Conservation (phyloP, 1,140 invertebrate species). For the Tenebrio molitor region DNA sequence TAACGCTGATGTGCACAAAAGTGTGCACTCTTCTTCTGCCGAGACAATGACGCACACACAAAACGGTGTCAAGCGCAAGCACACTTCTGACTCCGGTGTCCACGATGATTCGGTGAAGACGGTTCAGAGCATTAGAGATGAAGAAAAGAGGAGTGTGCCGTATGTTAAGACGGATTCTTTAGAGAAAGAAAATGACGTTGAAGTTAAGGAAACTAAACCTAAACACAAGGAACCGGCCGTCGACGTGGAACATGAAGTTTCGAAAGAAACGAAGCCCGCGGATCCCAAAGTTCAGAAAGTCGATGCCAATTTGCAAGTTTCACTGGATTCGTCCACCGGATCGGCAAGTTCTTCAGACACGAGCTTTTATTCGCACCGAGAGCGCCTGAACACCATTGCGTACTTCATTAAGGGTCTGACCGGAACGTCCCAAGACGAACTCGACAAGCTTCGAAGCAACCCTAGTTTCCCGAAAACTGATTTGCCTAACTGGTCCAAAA, state of each 20-base stretch:
- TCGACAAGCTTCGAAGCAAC: constrained; percentile 1
- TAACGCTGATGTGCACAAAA: not conserved
- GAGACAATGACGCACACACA: no score
- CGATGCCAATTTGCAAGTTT: not conserved
- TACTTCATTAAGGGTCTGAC: constrained; percentile 7
- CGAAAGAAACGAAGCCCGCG: not conserved
- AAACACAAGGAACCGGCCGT: not conserved
- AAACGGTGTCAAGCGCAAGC: no score
- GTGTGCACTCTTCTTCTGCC: no score
- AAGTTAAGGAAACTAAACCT: not conserved
- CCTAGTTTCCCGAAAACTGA: constrained; percentile 10
- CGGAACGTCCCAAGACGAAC: not conserved
- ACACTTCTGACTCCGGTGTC: no score
- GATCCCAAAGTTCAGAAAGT: not conserved
- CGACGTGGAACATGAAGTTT: not conserved
- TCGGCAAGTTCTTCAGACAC: not conserved
- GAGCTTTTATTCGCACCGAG: not conserved
- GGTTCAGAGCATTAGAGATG: no score
- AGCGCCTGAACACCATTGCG: not conserved
- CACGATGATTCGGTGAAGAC: no score
- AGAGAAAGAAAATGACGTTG: not conserved
- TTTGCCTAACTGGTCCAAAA: not conserved
- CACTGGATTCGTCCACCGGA: not conserved
- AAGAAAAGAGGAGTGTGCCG: no score
- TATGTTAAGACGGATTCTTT: no score